Conservation (phyloP, 2,797 vertebrate genomes). For the Poecile montanus region DNA sequence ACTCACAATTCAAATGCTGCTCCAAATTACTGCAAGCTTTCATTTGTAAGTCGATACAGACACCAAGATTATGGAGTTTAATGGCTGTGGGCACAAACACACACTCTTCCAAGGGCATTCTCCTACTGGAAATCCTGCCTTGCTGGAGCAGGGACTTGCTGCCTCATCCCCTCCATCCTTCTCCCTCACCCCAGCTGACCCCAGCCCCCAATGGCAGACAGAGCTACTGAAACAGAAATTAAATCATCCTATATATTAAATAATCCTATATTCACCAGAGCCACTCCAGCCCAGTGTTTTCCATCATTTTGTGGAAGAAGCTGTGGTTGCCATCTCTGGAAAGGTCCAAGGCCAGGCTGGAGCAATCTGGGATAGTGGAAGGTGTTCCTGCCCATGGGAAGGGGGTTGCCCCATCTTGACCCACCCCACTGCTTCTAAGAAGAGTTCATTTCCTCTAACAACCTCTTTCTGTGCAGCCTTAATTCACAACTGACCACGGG, state of each 20-base stretch:
- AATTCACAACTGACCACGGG: background rate
- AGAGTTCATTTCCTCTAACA: background rate
- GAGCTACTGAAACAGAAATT: background rate
- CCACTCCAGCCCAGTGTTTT: background rate
- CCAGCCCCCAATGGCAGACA: background rate
- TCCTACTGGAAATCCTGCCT: slow-evolving; percentile 18
- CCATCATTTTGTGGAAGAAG: background rate
- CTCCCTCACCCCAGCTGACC: background rate
- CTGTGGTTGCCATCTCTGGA: background rate
- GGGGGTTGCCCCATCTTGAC: background rate
- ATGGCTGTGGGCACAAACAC: slow-evolving; percentile 37
- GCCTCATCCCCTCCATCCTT: background rate
- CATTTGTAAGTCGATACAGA: slow-evolving; percentile 50
- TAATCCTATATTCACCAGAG: background rate
- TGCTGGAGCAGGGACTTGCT: background rate
- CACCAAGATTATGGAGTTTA: slow-evolving; percentile 34
- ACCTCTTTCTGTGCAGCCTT: background rate
- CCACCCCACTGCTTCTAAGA: background rate
- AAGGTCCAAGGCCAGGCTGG: background rate
- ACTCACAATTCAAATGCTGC: slow-evolving; percentile 63
- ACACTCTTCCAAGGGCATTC: slow-evolving; percentile 2
- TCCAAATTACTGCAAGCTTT: slow-evolving; percentile 70
- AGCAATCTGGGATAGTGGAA: background rate
- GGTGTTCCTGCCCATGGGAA: background rate
- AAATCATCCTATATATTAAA: background rate